Conservation (phyloP, 2,888 invertebrate species). For the Brenthis hecate region DNA sequence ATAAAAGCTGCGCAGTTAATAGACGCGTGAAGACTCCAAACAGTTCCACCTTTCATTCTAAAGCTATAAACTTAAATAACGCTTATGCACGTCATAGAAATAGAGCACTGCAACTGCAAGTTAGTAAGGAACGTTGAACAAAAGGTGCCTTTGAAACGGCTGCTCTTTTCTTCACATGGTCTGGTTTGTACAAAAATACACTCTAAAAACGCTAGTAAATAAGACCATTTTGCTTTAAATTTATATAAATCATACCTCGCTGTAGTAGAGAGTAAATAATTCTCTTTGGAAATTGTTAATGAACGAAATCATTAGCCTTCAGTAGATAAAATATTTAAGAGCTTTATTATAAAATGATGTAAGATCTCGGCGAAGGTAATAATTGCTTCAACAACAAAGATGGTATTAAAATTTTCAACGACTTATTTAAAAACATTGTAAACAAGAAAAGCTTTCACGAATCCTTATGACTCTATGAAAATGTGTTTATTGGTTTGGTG, state of each 20-base stretch:
- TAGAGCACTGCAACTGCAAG: constrained; percentile 35
- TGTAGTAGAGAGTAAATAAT: constrained; percentile 33
- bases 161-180: constrained; percentile 35
- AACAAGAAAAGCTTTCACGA: no score
- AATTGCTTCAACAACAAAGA: background rate
- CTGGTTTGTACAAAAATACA: constrained; percentile 26
- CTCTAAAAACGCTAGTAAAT: constrained; percentile 6
- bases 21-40: constrained; percentile 28
- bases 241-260: constrained; percentile 18
- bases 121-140: constrained; percentile 40
- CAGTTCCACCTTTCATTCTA: constrained; percentile 31
- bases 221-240: constrained; percentile 24
- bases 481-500: no score
- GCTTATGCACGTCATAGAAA: constrained; percentile 37
- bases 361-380: background rate
- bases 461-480: no score
- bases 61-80: constrained; percentile 36
- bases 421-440: no score
- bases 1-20: constrained; percentile 30
- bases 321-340: constrained; percentile 16
- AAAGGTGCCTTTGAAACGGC: constrained; percentile 39
- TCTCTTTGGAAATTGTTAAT: constrained; percentile 45
- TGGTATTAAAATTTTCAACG: no score
- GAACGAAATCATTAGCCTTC: constrained; percentile 44
- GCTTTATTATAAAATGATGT: constrained; percentile 1